Base-by-base conservation (phyloP, 2,888 invertebrate species). In the Parnassius smintheus region DNA sequence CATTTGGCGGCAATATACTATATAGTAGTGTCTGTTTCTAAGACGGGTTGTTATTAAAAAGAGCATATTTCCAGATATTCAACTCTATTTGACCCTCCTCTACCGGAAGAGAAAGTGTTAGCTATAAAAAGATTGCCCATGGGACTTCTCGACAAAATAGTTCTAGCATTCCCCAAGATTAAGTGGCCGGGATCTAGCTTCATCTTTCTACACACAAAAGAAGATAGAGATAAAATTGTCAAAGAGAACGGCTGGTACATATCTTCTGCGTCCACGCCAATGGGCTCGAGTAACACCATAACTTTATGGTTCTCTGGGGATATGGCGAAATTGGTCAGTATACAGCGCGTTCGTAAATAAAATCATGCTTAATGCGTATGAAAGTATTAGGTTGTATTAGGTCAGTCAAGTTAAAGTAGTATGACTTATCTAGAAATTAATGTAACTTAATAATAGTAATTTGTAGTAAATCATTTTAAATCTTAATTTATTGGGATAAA, bases 81-180 rank as follows among this genome's bases (percentile, higher is more conserved):
- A 50, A 81, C 79, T 0, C 67, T 94, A 41, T 95, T 95, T 72
- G 72, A 77, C 9, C 95, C 95, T 1, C 72, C 81, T 41, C 75
- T 95, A 22, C 92, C 94, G 0, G 65, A 75, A 11, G 72, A 74
- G 11, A 95, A 95, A 80, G 72, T 85, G 2, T 44, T 44, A 11
- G 44, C 44, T 2, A 44, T 44, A 44, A 2, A 52, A 81, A 86
- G 86, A 55, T 76, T 95, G 59, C 92, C 93, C 0, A 93, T 94
- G 70, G 96, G 95, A 1, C 91, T 92, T 7, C 93, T 95, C 1
- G 92, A 93, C 66, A 96, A 96, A 83, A 92, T 96, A 50, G 93
- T 93, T 64, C 71, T 96, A 1, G 86, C 92, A 60, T 96, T 94
- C 78, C 86, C 93, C 0, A 75, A 85, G 8, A 85, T 86, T 11